Evolutionary conservation across 2,113 vertebrate species (phyloP).

Genomic region (Tapirus terrestris): DNA sequence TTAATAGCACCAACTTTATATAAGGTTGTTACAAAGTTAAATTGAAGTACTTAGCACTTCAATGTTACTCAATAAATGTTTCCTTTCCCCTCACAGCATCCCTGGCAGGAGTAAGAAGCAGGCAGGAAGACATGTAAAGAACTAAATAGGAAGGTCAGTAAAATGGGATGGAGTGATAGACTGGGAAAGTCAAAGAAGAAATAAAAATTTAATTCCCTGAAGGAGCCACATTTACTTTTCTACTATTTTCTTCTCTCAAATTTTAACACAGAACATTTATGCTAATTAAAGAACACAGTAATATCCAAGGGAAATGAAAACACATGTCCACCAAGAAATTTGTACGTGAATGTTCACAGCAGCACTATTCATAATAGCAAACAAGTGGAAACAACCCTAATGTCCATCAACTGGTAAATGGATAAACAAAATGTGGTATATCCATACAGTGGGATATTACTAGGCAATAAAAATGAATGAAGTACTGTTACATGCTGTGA

Average conservation of each 20-base stretch:
- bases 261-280: constrained; percentile 24
- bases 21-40: constrained; percentile 24
- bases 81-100: background rate
- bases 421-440: background rate
- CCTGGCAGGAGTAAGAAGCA: background rate
- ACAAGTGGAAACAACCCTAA: background rate
- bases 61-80: background rate
- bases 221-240: background rate
- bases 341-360: background rate
- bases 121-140: background rate
- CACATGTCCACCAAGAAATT: background rate
- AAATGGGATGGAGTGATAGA: background rate
- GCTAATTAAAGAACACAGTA: background rate
- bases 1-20: constrained; percentile 13
- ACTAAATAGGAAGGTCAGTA: constrained; percentile 20
- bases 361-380: constrained; percentile 1
- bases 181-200: background rate
- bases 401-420: background rate
- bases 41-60: background rate
- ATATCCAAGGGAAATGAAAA: constrained; percentile 46
- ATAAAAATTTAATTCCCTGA: background rate
- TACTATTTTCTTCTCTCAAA: constrained; percentile 10
- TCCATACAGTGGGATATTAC: background rate
- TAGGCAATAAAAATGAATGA: constrained; percentile 44
- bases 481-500: background rate